Evolutionary conservation across 2,797 vertebrate genomes (phyloP).

Genomic region (Acanthopagrus latus): DNA sequence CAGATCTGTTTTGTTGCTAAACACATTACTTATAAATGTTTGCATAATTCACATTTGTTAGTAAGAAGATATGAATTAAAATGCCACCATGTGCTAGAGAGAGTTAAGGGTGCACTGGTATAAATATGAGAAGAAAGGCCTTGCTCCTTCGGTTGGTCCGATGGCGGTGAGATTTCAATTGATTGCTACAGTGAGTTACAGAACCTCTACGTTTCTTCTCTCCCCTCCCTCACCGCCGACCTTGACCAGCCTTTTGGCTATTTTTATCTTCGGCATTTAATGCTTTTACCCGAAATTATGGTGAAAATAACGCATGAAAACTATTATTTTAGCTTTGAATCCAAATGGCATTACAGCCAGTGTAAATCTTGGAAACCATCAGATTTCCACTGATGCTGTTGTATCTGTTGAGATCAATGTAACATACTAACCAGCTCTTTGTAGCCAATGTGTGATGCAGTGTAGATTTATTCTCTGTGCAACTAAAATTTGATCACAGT

Average conservation of each 20-base stretch:
- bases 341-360: too few species aligned
- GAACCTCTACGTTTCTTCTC: slow-evolving; percentile 82
- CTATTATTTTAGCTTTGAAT: too few species aligned
- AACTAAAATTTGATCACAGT: too few species aligned
- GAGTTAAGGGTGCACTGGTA: accelerated
- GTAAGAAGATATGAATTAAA: accelerated
- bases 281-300: too few species aligned
- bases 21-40: accelerated
- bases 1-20: accelerated
- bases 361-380: too few species aligned
- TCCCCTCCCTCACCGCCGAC: slow-evolving; percentile 75
- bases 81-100: accelerated
- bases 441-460: too few species aligned
- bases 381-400: too few species aligned
- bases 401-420: too few species aligned
- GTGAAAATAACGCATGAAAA: too few species aligned
- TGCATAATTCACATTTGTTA: accelerated
- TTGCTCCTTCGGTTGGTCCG: slow-evolving; percentile 1
- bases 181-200: slow-evolving; percentile 82
- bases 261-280: background rate
- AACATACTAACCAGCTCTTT: too few species aligned
- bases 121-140: accelerated
- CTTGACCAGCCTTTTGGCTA: slow-evolving; percentile 68
- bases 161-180: slow-evolving; percentile 77
- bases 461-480: too few species aligned